A percentile compares a stretch with the other conserved stretches of the same genome.
phyloP scores from a whole-genome alignment of 2,797 vertebrate species.

The Characodon lateralis region DNA sequence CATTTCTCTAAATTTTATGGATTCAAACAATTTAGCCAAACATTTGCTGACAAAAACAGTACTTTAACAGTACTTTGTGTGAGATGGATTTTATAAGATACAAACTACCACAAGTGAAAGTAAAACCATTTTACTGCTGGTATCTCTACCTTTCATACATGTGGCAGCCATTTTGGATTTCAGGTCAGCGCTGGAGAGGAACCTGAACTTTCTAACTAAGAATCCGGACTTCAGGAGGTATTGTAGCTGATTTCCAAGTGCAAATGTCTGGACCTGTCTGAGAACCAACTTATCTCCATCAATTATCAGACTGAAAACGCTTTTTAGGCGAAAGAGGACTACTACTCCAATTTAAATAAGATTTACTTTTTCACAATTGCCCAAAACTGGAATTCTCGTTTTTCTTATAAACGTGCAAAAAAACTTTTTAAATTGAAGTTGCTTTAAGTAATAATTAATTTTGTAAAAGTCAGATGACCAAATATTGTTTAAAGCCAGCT shows the following conservation, averaged over 20 bases:
- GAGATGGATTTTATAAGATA: background rate
- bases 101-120: background rate
- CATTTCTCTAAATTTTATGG: background rate
- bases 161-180: background rate
- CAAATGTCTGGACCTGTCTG: background rate
- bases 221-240: too few species aligned
- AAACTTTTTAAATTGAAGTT: background rate
- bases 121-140: background rate
- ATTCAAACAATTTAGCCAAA: background rate
- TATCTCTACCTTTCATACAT: background rate
- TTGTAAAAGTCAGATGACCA: background rate
- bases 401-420: background rate
- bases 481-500: background rate
- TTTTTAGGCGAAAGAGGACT: background rate
- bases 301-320: background rate
- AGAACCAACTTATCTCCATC: background rate
- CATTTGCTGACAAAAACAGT: background rate
- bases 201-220: background rate
- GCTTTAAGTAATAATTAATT: background rate
- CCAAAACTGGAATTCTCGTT: background rate
- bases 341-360: background rate
- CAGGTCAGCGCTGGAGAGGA: background rate
- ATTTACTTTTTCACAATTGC: too few species aligned
- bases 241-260: background rate
- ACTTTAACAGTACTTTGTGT: background rate